These are phyloP conservation scores for Ephydatia muelleri DNA, from an alignment of 37 sponge, comb jelly and placozoan species.

Conservation along the genomic window DNA sequence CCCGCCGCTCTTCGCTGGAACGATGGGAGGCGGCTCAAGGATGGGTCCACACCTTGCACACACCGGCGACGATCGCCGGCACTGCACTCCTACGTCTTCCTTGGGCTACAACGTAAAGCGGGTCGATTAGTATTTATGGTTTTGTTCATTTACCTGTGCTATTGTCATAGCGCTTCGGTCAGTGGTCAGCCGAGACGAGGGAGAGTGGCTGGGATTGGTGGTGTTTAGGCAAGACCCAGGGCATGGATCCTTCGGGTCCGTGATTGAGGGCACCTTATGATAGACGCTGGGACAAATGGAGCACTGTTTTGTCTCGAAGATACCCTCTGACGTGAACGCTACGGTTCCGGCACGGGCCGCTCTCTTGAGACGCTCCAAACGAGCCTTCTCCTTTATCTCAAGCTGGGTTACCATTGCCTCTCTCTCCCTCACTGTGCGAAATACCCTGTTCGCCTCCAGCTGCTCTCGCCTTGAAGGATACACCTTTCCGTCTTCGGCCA, in stretches of 20 bases:
- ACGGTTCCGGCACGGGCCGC: neutral
- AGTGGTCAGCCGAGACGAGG: no score
- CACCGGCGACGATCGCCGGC: no score
- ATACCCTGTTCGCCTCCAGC: constrained; percentile 5
- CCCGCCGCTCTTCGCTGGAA: neutral
- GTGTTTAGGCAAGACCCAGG: neutral
- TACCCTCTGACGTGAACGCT: neutral
- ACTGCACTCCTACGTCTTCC: no score
- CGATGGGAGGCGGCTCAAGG: neutral
- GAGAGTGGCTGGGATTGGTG: no score
- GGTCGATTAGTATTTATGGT: no score
- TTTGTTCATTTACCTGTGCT: neutral
- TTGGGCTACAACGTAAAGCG: no score
- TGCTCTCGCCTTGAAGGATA: constrained; percentile 16
- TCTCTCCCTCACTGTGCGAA: constrained; percentile 12
- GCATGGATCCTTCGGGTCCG: neutral
- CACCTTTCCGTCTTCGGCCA: constrained; percentile 21
- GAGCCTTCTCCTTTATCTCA: constrained; percentile 6
- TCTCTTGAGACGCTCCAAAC: constrained; percentile 8
- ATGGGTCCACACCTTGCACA: neutral
- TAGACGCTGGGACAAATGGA: constrained; percentile 4
- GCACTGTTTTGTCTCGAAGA: constrained; percentile 3
- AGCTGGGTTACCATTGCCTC: constrained; percentile 24
- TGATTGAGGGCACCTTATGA: constrained; percentile 11
- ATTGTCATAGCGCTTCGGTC: no score